Evolutionary conservation across 2,888 invertebrate species (phyloP).

Genomic region (Brachylomia viminalis): DNA sequence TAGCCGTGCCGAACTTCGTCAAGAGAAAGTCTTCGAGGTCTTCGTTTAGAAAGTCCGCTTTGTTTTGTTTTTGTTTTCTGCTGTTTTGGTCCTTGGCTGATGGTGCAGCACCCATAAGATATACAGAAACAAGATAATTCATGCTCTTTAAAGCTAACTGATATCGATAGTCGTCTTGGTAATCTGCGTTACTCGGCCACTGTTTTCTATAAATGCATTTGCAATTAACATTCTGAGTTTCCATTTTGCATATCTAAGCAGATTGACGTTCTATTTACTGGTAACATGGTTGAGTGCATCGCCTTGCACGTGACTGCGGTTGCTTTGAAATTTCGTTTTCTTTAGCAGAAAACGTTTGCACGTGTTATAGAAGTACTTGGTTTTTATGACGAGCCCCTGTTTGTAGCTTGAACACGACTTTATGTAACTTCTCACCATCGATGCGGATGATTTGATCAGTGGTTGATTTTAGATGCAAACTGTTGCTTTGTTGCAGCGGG

Average conservation of each 20-base stretch:
- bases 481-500: conserved; percentile 83
- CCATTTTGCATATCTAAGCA: conserved; percentile 80
- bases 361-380: conserved; percentile 45
- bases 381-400: conserved; percentile 35
- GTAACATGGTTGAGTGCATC: conserved; percentile 72
- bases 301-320: conserved; percentile 71
- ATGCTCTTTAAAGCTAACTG: conserved; percentile 58
- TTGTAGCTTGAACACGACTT: conserved; percentile 43
- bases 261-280: conserved; percentile 78
- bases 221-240: conserved; percentile 80
- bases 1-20: conserved; percentile 80
- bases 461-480: conserved; percentile 82
- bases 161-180: conserved; percentile 71
- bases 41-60: conserved; percentile 85
- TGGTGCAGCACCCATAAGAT: conserved; percentile 71
- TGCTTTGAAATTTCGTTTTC: conserved; percentile 75
- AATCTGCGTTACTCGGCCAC: conserved; percentile 64
- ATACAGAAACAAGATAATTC: conserved; percentile 65
- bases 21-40: conserved; percentile 85
- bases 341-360: conserved; percentile 61
- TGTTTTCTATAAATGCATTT: conserved; percentile 78
- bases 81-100: conserved; percentile 76
- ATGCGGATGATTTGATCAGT: conserved; percentile 71
- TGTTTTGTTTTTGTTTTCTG: conserved; percentile 82
- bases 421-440: conserved; percentile 63